A percentile compares a stretch with the other conserved stretches of the same genome.
Conservation (phyloP, 2,797 vertebrate genomes). For the Siniperca undulata region DNA sequence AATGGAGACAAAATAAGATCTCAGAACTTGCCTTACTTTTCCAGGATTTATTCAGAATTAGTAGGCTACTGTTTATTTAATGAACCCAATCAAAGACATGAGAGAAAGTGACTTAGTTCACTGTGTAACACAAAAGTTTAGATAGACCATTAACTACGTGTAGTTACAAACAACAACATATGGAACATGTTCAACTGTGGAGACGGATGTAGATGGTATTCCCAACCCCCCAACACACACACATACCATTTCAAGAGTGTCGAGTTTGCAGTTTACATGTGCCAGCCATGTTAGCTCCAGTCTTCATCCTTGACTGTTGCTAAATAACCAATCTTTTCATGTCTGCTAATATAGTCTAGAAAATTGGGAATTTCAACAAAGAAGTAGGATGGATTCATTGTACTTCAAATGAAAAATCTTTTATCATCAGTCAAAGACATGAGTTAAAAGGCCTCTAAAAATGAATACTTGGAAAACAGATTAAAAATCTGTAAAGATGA, state of each 20-base stretch:
- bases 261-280: conserved; percentile 1
- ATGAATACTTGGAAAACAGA: background rate
- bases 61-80: background rate
- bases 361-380: background rate
- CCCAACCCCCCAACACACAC: conserved; percentile 13
- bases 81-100: background rate
- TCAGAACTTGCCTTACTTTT: conserved; percentile 19
- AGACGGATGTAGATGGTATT: conserved; percentile 17
- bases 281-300: background rate
- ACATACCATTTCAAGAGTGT: background rate
- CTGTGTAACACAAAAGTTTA: background rate
- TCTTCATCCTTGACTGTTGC: background rate
- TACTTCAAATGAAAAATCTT: background rate
- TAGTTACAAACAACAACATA: conserved; percentile 33
- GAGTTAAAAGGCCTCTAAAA: background rate
- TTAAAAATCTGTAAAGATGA: background rate
- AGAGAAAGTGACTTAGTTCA: background rate
- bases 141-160: background rate
- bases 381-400: background rate
- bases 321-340: background rate
- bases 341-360: background rate
- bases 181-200: conserved; percentile 34
- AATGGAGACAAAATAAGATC: conserved; percentile 40
- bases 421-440: background rate
- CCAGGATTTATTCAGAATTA: conserved; percentile 29